Evolutionary conservation across 2,888 invertebrate genomes (phyloP).

Genomic region (Euclidia mi): DNA sequence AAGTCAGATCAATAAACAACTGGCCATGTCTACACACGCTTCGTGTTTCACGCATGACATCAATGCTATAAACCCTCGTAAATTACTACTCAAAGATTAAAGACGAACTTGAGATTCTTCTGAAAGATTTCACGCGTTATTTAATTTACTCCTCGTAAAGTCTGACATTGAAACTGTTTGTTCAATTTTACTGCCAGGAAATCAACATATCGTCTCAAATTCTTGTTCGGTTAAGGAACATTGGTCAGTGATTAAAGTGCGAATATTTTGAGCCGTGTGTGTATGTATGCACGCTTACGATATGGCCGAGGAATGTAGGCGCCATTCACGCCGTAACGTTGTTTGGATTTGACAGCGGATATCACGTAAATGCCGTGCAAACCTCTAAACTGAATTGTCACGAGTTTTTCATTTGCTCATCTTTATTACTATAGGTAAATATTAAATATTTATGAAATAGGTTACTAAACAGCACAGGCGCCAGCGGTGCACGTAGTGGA

Average conservation of each 20-base stretch:
- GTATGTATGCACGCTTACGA: slow-evolving; percentile 48
- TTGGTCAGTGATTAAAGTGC: slow-evolving; percentile 71
- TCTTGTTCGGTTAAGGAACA: slow-evolving; percentile 69
- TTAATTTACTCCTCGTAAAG: slow-evolving; percentile 81
- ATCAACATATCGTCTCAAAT: slow-evolving; percentile 72
- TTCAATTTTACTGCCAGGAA: slow-evolving; percentile 83
- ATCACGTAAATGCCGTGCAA: slow-evolving; percentile 70
- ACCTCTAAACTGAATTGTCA: slow-evolving; percentile 75
- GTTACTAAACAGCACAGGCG: slow-evolving; percentile 42
- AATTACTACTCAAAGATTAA: slow-evolving; percentile 57
- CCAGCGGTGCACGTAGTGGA: slow-evolving; percentile 40
- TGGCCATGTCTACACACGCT: not conserved
- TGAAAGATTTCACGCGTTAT: slow-evolving; percentile 63
- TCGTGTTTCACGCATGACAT: slow-evolving; percentile 20
- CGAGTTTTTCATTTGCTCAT: slow-evolving; percentile 66
- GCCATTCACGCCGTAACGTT: slow-evolving; percentile 69
- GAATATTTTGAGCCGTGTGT: slow-evolving; percentile 49
- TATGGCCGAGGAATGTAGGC: slow-evolving; percentile 73
- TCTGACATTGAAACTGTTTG: slow-evolving; percentile 85
- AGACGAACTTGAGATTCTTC: slow-evolving; percentile 59
- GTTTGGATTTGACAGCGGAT: slow-evolving; percentile 75
- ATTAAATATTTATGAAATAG: slow-evolving; percentile 55
- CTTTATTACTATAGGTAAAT: slow-evolving; percentile 63
- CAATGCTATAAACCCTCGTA: slow-evolving; percentile 40
- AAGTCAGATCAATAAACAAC: not conserved